These are phyloP conservation scores for Parnassius mnemosyne DNA, from an alignment of 2,888 invertebrate genomes.

Conservation along the genomic window DNA sequence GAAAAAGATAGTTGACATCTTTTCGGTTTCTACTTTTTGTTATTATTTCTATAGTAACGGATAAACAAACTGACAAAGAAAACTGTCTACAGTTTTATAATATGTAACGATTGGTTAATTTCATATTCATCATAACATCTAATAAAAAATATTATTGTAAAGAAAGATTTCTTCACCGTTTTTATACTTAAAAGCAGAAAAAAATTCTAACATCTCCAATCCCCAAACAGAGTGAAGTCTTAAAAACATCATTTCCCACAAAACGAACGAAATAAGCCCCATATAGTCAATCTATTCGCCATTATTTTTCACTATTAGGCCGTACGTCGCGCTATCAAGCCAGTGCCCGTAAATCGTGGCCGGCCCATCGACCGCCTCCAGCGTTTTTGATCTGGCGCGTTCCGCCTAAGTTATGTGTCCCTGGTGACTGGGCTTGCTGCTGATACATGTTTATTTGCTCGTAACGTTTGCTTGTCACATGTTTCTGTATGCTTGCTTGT, in stretches of 20 bases:
- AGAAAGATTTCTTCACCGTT: too few relatives aligned
- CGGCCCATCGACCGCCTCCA: conserved; percentile 52
- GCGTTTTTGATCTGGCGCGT: conserved; percentile 65
- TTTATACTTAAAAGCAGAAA: too few relatives aligned
- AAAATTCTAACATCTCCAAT: neutral
- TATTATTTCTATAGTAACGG: too few relatives aligned
- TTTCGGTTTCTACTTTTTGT: too few relatives aligned
- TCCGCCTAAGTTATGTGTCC: conserved; percentile 72
- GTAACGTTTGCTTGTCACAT: conserved; percentile 26
- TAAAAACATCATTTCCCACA: conserved; percentile 13
- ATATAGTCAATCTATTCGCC: conserved; percentile 50
- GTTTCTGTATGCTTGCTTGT: neutral
- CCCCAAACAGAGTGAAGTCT: neutral
- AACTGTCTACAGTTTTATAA: too few relatives aligned
- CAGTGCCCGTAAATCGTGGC: conserved; percentile 53
- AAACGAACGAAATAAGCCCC: conserved; percentile 37
- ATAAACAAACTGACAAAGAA: too few relatives aligned
- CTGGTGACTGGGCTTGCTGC: conserved; percentile 48
- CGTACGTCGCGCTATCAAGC: conserved; percentile 42
- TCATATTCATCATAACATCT: too few relatives aligned
- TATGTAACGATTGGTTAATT: too few relatives aligned
- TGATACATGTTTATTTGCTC: conserved; percentile 39
- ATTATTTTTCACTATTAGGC: conserved; percentile 63
- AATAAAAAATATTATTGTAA: too few relatives aligned
- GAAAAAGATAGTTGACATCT: too few relatives aligned